Conservation (phyloP, 2,113 vertebrate genomes). For the Dipodomys stephensi region DNA sequence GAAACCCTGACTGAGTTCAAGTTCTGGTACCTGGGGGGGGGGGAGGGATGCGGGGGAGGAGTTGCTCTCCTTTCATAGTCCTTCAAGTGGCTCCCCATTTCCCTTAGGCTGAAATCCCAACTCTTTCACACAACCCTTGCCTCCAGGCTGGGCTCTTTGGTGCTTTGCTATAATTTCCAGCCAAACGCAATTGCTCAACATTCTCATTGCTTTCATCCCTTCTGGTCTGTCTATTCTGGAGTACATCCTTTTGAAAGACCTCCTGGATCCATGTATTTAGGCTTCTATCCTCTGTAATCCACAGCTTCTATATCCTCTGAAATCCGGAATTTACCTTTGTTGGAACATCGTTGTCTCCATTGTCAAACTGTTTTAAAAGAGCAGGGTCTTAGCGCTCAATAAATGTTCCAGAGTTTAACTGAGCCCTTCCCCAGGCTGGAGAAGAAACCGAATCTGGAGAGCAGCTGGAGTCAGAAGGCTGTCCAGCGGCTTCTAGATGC, state of each 20-base stretch:
- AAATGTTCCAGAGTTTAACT: background rate
- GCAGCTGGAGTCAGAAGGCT: background rate
- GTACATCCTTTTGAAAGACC: background rate
- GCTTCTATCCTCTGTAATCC: background rate
- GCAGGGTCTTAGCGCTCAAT: background rate
- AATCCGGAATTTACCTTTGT: background rate
- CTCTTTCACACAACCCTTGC: background rate
- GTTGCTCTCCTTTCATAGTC: background rate
- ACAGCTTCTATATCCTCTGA: background rate
- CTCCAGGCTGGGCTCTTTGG: background rate
- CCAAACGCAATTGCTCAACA: background rate
- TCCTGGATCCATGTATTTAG: constrained; percentile 2
- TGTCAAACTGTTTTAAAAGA: background rate
- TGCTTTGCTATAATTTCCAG: background rate
- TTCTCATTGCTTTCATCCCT: background rate
- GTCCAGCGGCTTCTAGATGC: background rate
- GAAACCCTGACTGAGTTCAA: no score
- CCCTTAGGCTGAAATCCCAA: background rate
- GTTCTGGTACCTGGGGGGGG: no score
- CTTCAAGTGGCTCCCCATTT: background rate
- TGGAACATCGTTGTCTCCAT: background rate
- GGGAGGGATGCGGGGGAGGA: no score
- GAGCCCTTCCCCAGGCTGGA: background rate
- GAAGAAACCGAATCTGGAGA: background rate
- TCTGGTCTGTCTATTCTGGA: background rate